Base-by-base conservation (phyloP, 2,888 invertebrate species). In the Auanema sp. region DNA sequence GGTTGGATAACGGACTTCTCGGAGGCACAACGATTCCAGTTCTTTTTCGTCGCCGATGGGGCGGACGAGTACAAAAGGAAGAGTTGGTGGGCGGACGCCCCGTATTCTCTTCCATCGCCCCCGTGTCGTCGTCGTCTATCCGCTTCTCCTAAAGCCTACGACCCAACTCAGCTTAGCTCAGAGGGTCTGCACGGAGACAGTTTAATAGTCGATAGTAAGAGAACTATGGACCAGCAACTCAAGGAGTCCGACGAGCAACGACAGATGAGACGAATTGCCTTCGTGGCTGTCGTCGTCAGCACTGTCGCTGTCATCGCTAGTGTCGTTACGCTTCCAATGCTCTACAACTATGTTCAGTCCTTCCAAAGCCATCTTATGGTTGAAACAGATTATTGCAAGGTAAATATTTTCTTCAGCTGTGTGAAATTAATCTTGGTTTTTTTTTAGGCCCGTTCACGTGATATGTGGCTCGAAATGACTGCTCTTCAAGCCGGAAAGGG, bases 401-500 rank as follows among this genome's bases (percentile, higher is more conserved):
- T 76, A 55, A 47, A 47, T 0, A 2, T 59, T 42, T 41, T 40
- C 14, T 40, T 12, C 14, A 47, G 16, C 11, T 24, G 33, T 23
- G 4, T 11, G 57, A 55, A 42, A 49, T 25, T 40, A 4, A 55
- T 6, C 1, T 54, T n/a, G n/a, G 16, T 16, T 43, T 44, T 43
- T 61, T 58, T 68, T 2, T 57, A 76, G 76, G 74, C 77, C 55
- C 72, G 77, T 25, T 74, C 77, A 59, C 74, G 77, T 58, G 77
- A 77, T 51, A 77, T 77, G 77, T 77, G 77, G 77, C 72, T 77
- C 54, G 77, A 77, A 69, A 77, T 77, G 77, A 76, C 76, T n/a
- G 77, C 76, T 40, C 73, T 77, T 16, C 77, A 77, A 67, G 77
- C 77, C 58, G 77, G 77, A 58, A 76, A 76, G 63, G 75, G 75